Evolutionary conservation across 1,140 invertebrate species (phyloP).

Genomic region (Eubasilissa regina): DNA sequence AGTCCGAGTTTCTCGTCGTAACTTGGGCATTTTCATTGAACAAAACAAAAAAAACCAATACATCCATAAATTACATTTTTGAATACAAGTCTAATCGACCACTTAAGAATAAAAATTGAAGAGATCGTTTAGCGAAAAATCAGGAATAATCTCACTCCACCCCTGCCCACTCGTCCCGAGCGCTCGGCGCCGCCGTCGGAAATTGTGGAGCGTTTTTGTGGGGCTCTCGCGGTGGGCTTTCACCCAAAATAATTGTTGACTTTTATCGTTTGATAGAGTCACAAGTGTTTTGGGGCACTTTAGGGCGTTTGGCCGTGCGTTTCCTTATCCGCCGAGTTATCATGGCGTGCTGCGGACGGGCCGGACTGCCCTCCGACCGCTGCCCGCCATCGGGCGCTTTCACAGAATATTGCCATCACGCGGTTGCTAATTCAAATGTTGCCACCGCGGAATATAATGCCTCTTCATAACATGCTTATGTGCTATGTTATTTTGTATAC

Average conservation of each 20-base stretch:
- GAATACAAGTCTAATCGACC: too few species aligned
- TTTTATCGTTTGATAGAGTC: constrained; percentile 43
- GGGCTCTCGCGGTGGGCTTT: constrained; percentile 22
- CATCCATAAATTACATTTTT: too few species aligned
- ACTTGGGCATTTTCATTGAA: too few species aligned
- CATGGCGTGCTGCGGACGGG: background rate
- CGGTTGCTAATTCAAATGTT: too few species aligned
- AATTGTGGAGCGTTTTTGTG: constrained; percentile 38
- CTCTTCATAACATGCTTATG: too few species aligned
- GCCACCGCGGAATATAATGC: too few species aligned
- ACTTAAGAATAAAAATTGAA: background rate
- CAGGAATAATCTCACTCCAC: background rate
- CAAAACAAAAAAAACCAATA: too few species aligned
- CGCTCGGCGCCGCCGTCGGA: background rate
- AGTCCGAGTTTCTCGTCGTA: too few species aligned
- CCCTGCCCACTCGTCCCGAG: background rate
- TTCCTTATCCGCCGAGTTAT: constrained; percentile 33
- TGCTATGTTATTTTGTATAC: too few species aligned
- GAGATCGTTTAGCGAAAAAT: background rate
- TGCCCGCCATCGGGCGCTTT: background rate
- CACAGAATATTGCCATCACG: background rate
- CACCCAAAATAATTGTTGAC: constrained; percentile 48
- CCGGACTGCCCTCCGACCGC: background rate
- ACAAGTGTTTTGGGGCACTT: constrained; percentile 41
- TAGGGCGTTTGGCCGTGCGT: constrained; percentile 31